Evolutionary conservation across 1,140 invertebrate genomes (phyloP), one percentile per base, ranked within the genome.

Genomic region (Nixonia krombeini): DNA sequence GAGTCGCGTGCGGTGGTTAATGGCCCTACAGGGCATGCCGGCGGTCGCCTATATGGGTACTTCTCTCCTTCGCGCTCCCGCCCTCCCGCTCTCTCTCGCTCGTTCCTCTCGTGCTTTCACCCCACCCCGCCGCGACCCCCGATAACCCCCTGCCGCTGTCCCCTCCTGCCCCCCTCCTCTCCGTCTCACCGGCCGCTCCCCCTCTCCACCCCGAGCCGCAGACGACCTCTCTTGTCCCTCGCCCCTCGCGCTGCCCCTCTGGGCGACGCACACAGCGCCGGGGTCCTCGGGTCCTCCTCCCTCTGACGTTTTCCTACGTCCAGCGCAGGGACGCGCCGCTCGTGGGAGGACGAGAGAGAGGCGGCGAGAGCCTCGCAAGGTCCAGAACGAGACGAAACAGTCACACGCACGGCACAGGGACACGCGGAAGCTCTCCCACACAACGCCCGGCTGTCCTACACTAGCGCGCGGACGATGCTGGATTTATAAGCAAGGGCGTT

Each of bases 1-100:
- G 83, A 82, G 85, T 85, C 84, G 83, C 83, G 83, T 83, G 83
- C 83, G 80, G 83, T 83, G 83, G n/a, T n/a, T n/a, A n/a, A n/a
- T n/a, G 82, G 84, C 82, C 81, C 82, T 81, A 83, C 21, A n/a
- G n/a, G n/a, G n/a, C n/a, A n/a, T n/a, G n/a, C n/a, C n/a, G n/a
- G n/a, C n/a, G n/a, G n/a, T n/a, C n/a, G n/a, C n/a, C n/a, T n/a
- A n/a, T n/a, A n/a, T n/a, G n/a, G n/a, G n/a, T n/a, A n/a, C n/a
- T n/a, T n/a, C n/a, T n/a, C n/a, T n/a, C n/a, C n/a, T n/a, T n/a
- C n/a, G n/a, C n/a, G n/a, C n/a, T n/a, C 12, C 35, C 35, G 9
- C 81, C 83, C 84, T 82, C 78, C 79, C 78, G 33, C 78, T 75
- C 72, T 75, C 67, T 64, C 67, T 67, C 58, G 49, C 69, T 55